These are phyloP conservation scores for Caradrina kadenii DNA, from an alignment of 2,888 invertebrate species.

Conservation along the genomic window DNA sequence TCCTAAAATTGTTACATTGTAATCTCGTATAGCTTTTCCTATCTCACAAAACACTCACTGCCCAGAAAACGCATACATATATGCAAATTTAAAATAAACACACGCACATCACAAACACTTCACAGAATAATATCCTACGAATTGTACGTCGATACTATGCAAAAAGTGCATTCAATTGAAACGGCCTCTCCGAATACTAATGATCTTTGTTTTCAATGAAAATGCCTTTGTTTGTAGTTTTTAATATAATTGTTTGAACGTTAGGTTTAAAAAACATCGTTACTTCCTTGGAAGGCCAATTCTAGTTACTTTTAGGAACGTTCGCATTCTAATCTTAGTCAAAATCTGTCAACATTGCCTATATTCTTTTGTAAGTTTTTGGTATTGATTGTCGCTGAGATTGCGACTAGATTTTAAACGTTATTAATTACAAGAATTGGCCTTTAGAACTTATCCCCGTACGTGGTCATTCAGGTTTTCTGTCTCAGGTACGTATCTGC, in stretches of 20 bases:
- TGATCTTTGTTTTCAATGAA: conserved; percentile 44
- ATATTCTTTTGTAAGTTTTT: no score
- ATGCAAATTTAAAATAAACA: conserved; percentile 50
- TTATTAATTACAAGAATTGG: no score
- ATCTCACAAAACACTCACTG: conserved; percentile 14
- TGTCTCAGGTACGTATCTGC: conserved; percentile 42
- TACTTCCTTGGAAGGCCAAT: conserved; percentile 33
- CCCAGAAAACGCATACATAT: conserved; percentile 29
- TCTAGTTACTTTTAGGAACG: no score
- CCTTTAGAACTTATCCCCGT: conserved; percentile 20
- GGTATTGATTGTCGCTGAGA: no score
- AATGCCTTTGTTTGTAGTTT: conserved; percentile 47
- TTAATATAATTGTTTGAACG: conserved; percentile 9
- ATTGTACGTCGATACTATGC: conserved; percentile 47
- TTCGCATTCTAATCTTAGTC: no score
- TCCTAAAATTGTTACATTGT: no score
- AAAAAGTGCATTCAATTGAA: conserved; percentile 55
- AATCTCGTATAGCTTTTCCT: conserved; percentile 9
- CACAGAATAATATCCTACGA: conserved; percentile 44
- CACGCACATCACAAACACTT: conserved; percentile 29
- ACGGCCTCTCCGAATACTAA: conserved; percentile 50
- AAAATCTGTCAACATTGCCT: no score
- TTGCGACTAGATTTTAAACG: no score
- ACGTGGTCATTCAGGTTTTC: conserved; percentile 54
- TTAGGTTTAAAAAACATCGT: conserved; percentile 31